phyloP scores from a whole-genome alignment of 35 echinoderm and acorn worm genomes.

The Stichopus chloronotus region DNA sequence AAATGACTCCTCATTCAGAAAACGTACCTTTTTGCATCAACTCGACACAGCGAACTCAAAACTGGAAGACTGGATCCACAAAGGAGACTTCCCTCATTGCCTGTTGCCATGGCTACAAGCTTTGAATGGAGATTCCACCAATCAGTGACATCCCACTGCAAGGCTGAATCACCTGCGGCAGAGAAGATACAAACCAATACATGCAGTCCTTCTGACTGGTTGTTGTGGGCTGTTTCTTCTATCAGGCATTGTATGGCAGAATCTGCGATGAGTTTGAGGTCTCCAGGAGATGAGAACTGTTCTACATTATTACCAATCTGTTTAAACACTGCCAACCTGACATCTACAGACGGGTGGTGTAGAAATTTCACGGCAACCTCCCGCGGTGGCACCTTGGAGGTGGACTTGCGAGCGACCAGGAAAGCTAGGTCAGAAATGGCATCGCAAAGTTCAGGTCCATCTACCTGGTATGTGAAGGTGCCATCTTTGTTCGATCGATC shows the following conservation, averaged over 20 bases:
- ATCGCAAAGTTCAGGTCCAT: conserved; percentile 8
- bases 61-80: conserved; percentile 14
- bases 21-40: conserved; percentile 16
- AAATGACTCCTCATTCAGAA: too few species aligned
- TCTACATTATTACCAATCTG: neutral
- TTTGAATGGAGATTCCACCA: neutral
- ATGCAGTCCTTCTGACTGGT: neutral
- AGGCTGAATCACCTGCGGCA: neutral
- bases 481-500: neutral
- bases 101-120: neutral
- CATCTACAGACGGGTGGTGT: neutral
- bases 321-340: neutral
- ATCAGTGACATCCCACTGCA: conserved; percentile 3
- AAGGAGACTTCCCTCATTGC: neutral
- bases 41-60: neutral
- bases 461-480: neutral
- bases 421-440: neutral
- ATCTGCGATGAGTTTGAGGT: neutral
- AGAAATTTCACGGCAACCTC: neutral
- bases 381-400: neutral
- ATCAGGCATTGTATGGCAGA: neutral
- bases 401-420: too few species aligned
- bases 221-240: neutral
- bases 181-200: neutral
- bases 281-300: neutral